Evolutionary conservation across 2,113 vertebrate genomes (phyloP).

Genomic region (Macquaria australasica): DNA sequence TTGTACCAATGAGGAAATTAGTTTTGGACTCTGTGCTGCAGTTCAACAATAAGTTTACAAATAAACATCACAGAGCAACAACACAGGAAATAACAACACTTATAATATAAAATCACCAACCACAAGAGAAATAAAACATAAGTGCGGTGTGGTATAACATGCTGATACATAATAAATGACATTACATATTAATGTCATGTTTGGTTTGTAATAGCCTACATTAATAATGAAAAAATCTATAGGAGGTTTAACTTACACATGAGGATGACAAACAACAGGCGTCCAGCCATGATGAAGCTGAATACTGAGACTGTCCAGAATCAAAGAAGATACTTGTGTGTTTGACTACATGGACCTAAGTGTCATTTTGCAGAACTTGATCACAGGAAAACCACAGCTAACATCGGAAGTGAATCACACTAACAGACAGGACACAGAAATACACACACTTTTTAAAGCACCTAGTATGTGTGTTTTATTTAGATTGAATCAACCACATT

Average conservation of each 20-base stretch:
- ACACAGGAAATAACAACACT: neutral
- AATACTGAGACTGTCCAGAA: neutral
- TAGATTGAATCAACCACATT: no score
- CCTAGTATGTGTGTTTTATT: no score
- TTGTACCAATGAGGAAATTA: no score
- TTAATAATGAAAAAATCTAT: neutral
- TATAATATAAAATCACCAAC: neutral
- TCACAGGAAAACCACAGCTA: conserved; percentile 11
- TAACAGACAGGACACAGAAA: no score
- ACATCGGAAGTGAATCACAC: no score
- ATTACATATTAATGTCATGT: neutral
- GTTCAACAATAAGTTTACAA: no score
- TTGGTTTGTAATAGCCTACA: neutral
- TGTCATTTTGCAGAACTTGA: neutral
- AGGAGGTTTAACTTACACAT: neutral
- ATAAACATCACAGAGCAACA: no score
- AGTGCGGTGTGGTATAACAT: neutral
- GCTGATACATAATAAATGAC: neutral
- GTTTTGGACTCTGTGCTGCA: no score
- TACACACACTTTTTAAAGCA: no score
- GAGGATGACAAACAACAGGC: conserved; percentile 25
- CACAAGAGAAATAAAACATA: neutral
- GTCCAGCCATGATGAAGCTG: conserved; percentile 7
- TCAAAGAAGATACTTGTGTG: neutral
- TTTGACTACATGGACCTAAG: neutral